Base-by-base conservation (phyloP, 2,888 invertebrate species). In the Marasmarcha lunaedactyla region DNA sequence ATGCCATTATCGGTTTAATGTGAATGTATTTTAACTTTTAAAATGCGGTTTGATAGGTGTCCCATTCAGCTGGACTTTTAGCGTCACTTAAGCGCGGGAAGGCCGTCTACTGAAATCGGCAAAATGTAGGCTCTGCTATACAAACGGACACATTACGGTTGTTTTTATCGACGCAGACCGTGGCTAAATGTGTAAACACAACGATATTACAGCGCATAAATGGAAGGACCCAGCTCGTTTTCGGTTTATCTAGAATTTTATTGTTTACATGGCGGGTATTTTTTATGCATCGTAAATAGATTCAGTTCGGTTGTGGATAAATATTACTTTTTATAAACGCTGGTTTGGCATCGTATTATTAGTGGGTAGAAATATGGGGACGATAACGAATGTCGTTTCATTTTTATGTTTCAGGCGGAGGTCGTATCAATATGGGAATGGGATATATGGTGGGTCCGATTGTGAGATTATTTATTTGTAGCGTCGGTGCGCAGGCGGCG, bases 91-190 rank as follows among this genome's bases (percentile, higher is more conserved):
- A 57, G 42, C 47, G 50, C 43, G 46, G 47, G 54, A 61, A 54
- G 51, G 50, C 51, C 46, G 50, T 51, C 46, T 42, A 49, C 55
- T 57, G 56, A 63, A 68, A 61, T 49, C 58, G 54, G 51, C 57
- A 50, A 53, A 59, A 57, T 50, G 54, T 58, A 55, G 60, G 55
- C 57, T 52, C 53, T 54, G 44, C n/a, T n/a, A n/a, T n/a, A n/a
- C n/a, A n/a, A n/a, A 67, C 63, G 52, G 63, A 58, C 56, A 63
- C 53, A 76, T 78, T 79, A 79, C 63, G 65, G 59, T 55, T 59
- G 51, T 65, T 57, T 67, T 71, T 73, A 73, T 71, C 59, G 63
- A 55, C 53, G 51, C 61, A 55, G 51, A 49, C 46, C 49, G 42
- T 43, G 43, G 44, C 60, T 64, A 54, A 65, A 68, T 62, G 60